A percentile compares a stretch with the other conserved stretches of the same genome.
phyloP scores from a whole-genome alignment of 2,113 vertebrate species.

The Barbus barbus region DNA sequence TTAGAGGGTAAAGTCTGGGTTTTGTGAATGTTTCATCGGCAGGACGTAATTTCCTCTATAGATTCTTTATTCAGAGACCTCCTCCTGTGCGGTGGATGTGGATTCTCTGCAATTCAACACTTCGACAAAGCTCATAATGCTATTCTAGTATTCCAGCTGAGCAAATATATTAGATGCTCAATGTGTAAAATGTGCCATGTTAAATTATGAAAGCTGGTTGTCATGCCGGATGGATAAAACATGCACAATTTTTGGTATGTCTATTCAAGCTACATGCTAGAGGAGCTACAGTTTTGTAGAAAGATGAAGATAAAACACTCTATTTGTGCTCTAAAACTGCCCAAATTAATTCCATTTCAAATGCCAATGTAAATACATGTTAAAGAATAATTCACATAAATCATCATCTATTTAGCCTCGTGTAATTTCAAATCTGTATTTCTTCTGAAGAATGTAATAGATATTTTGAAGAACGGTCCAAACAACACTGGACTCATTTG shows the following conservation, averaged over 20 bases:
- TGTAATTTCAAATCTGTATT: neutral
- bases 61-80: slow-evolving; percentile 60
- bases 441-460: neutral
- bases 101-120: slow-evolving; percentile 68
- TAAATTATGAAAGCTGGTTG: slow-evolving; percentile 75
- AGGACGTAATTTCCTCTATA: slow-evolving; percentile 65
- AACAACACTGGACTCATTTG: too few relatives aligned
- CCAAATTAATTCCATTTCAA: slow-evolving; percentile 60
- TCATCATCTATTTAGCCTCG: too few relatives aligned
- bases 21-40: slow-evolving; percentile 70
- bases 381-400: neutral
- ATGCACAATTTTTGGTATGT: slow-evolving; percentile 67
- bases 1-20: slow-evolving; percentile 76
- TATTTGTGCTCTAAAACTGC: too few relatives aligned
- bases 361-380: slow-evolving; percentile 29
- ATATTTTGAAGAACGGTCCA: too few relatives aligned
- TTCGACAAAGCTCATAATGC: slow-evolving; percentile 65
- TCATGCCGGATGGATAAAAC: slow-evolving; percentile 71
- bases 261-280: slow-evolving; percentile 65
- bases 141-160: slow-evolving; percentile 76
- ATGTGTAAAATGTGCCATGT: slow-evolving; percentile 78
- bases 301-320: slow-evolving; percentile 57
- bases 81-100: slow-evolving; percentile 54
- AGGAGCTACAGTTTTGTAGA: slow-evolving; percentile 60
- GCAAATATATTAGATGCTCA: slow-evolving; percentile 80